Evolutionary conservation across 2,888 invertebrate species (phyloP), one percentile per base, ranked within the genome.

Genomic region (Trachelus tabidus): DNA sequence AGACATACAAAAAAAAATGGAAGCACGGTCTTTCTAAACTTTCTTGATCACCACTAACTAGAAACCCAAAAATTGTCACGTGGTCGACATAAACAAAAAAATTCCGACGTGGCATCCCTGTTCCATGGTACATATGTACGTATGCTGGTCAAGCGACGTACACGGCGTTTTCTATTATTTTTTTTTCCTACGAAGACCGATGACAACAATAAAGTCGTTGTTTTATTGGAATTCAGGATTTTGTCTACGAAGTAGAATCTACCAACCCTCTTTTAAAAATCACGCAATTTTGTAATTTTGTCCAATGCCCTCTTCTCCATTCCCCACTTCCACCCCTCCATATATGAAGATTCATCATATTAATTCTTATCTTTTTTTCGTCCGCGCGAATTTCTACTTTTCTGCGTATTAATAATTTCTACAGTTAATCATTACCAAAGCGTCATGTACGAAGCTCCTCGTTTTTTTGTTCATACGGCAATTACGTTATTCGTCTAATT

Each of bases 181-280:
- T 37, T 77, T 56, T 40, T 69, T 56, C 33, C 69, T 75, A 33
- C 69, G 68, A 80, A 69, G 34, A 76, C 73, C 79, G 75, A 78
- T 76, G 73, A 76, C 77, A 76, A 80, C 76, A 73, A 75, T 73
- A 75, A 77, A 73, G 75, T 80, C 73, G 68, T 73, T 76, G 76
- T 68, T 73, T 75, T 76, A 73, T 75, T 79, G 33, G 69, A 33
- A 68, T 40, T 77, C 73, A 76, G 76, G 77, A 56, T 56, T 56
- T 56, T 56, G 0, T 23, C 23, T 56, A 56, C 1, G 0, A 23
- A 56, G 56, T 56, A 23, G 56, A 56, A 23, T 23, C 56, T 23
- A 23, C 9, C 23, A 9, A 9, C 56, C 56, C 56, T 15, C 56
- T 23, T 56, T 23, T 56, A 56, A 56, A 23, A 56, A 56, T 23